These are phyloP conservation scores for Sycophaga agraensis DNA, from an alignment of 1,140 invertebrate genomes.

Conservation along the genomic window DNA sequence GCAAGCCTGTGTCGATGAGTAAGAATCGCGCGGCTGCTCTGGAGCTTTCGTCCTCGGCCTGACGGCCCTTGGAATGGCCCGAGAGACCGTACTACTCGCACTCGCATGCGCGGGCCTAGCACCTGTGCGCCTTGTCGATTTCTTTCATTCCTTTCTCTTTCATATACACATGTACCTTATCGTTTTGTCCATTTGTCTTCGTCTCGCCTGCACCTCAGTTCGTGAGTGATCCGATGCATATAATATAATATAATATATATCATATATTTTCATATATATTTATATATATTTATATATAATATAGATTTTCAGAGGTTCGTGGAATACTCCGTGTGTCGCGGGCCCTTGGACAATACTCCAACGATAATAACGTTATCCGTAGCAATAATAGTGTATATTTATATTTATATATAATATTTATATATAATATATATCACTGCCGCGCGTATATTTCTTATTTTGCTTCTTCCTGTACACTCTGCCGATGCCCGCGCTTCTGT, in stretches of 20 bases:
- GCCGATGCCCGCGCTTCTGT: neutral
- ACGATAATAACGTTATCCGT: constrained; percentile 19
- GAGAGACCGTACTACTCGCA: too few species aligned
- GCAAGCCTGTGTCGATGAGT: too few species aligned
- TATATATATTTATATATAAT: constrained; percentile 15
- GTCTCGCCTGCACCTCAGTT: neutral
- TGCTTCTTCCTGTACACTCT: neutral
- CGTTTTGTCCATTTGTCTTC: neutral
- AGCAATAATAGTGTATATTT: constrained; percentile 1
- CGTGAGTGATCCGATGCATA: neutral
- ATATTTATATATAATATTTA: neutral
- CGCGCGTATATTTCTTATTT: neutral
- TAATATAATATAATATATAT: constrained; percentile 11
- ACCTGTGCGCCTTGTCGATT: too few species aligned
- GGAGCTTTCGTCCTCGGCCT: constrained; percentile 1
- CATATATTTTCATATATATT: constrained; percentile 2
- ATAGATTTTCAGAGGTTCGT: constrained; percentile 18
- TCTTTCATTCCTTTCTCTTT: neutral
- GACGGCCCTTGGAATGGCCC: neutral
- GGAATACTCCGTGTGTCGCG: constrained; percentile 4
- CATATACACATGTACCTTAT: neutral
- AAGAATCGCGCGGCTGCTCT: too few species aligned
- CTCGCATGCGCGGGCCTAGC: too few species aligned
- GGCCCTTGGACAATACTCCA: constrained; percentile 10
- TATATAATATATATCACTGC: constrained; percentile 3